Conservation (phyloP, 2,113 vertebrate species). For the Sitta europaea region DNA sequence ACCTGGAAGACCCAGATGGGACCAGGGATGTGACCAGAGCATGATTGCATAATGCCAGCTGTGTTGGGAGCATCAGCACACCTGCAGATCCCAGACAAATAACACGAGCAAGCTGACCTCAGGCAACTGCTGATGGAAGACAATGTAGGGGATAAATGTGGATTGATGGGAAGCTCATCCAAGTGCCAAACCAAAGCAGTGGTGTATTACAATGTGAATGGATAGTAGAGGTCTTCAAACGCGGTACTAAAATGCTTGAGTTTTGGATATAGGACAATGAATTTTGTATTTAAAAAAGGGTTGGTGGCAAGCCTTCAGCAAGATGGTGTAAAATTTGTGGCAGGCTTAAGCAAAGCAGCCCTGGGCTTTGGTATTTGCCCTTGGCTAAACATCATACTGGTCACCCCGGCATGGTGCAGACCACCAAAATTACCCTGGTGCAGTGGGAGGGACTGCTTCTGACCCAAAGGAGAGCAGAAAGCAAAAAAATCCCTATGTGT, state of each 20-base stretch:
- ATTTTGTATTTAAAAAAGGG: not conserved
- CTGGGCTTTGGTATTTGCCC: not conserved
- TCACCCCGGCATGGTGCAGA: accelerated
- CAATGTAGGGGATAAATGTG: not conserved
- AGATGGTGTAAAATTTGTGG: not conserved
- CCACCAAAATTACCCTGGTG: accelerated
- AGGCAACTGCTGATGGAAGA: not conserved
- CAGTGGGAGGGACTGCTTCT: not conserved
- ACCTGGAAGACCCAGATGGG: not conserved
- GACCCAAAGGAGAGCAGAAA: not conserved
- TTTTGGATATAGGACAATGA: not conserved
- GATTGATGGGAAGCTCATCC: not conserved
- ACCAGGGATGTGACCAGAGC: not conserved
- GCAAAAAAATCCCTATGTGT: accelerated
- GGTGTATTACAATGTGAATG: not conserved
- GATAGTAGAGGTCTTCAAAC: not conserved
- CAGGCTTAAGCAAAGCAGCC: not conserved
- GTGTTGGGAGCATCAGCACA: not conserved
- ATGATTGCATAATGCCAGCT: accelerated
- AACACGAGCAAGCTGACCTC: not conserved
- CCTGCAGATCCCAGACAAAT: not conserved
- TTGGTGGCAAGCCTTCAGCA: not conserved
- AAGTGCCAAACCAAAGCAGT: not conserved
- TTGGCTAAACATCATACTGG: accelerated
- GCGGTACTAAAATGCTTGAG: not conserved